These are phyloP conservation scores for Mythimna loreyi DNA, from an alignment of 2,888 invertebrate species.

Conservation along the genomic window DNA sequence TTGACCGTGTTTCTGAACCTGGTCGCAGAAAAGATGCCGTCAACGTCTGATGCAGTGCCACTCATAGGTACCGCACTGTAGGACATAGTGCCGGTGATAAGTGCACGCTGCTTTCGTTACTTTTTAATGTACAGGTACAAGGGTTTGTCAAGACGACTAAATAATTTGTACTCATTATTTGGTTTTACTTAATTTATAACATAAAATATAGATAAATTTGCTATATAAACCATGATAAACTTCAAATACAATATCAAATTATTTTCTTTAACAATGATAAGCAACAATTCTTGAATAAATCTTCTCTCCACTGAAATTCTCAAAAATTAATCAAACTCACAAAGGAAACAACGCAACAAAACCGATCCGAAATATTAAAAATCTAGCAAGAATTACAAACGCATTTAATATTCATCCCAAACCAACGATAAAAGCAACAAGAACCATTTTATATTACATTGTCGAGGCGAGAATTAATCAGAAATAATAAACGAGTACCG, in stretches of 20 bases:
- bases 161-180: background rate
- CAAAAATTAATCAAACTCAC: conserved; percentile 10
- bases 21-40: conserved; percentile 99
- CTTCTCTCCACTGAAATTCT: background rate
- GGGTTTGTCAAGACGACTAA: background rate
- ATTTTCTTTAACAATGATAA: background rate
- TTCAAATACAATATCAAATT: background rate
- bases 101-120: conserved; percentile 70
- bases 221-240: background rate
- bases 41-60: conserved; percentile 95
- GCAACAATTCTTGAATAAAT: background rate
- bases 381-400: conserved; percentile 39
- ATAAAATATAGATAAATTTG: background rate
- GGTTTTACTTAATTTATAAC: background rate
- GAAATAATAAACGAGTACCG: conserved; percentile 59
- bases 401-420: conserved; percentile 53
- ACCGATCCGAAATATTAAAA: conserved; percentile 24
- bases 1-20: conserved; percentile 94
- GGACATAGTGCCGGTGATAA: conserved; percentile 54
- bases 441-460: conserved; percentile 57
- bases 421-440: conserved; percentile 51
- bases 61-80: conserved; percentile 92
- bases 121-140: background rate
- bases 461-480: conserved; percentile 57
- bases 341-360: conserved; percentile 12